These are phyloP conservation scores for Campopleginae sp. DNA, from an alignment of 2,888 invertebrate genomes.

Conservation along the genomic window DNA sequence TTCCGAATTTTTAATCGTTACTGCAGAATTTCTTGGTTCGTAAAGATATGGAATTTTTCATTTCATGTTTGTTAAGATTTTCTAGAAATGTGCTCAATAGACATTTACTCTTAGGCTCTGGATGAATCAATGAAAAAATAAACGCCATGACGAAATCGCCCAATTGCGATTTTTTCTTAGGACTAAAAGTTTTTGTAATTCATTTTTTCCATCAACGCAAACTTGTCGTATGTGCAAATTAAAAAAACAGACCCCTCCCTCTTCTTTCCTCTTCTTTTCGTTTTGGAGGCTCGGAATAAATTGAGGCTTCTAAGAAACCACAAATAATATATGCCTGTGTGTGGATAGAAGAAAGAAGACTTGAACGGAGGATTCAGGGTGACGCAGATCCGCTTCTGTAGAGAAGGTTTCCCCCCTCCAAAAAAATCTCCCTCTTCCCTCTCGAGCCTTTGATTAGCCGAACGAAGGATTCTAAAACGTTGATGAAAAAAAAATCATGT, in stretches of 20 bases:
- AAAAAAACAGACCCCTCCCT: not conserved
- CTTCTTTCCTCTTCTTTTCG: constrained; percentile 13
- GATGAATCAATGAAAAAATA: not conserved
- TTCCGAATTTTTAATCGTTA: not conserved
- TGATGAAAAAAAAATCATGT: not conserved
- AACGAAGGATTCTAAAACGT: not conserved
- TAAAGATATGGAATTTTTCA: not conserved
- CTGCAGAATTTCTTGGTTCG: not conserved
- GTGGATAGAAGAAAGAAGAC: constrained; percentile 34
- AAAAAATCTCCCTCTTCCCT: constrained; percentile 15
- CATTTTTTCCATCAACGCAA: not conserved
- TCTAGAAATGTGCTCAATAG: not conserved
- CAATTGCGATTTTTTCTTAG: not conserved
- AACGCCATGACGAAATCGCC: not conserved
- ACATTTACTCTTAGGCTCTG: not conserved
- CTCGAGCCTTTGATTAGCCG: constrained; percentile 4
- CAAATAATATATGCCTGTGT: constrained; percentile 60
- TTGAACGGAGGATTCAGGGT: constrained; percentile 35
- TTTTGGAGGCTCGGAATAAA: constrained; percentile 61
- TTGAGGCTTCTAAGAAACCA: constrained; percentile 62
- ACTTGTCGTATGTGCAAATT: constrained; percentile 9
- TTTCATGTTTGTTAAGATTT: not conserved
- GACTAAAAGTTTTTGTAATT: not conserved
- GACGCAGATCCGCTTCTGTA: constrained; percentile 43
- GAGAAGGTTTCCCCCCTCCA: constrained; percentile 9